Percentiles rank a stretch among this genome's conserved stretches.
phyloP scores from a whole-genome alignment of 35 echinoderm and acorn worm genomes.

The Hemicentrotus pulcherrimus region DNA sequence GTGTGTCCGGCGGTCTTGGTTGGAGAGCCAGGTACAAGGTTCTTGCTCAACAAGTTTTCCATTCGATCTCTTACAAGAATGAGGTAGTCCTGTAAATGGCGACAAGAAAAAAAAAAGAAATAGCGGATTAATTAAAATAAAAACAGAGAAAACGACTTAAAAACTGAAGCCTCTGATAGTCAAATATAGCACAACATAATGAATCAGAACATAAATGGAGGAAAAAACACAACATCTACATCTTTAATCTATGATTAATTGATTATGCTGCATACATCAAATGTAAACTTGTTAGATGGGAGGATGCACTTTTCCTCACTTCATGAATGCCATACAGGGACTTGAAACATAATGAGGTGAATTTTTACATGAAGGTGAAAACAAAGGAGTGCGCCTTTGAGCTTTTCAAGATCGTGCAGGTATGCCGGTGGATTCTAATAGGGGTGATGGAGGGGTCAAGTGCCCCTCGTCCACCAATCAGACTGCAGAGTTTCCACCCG shows the following conservation, averaged over 20 bases:
- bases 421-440: neutral
- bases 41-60: conserved; percentile 22
- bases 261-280: neutral
- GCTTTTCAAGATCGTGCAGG: neutral
- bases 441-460: neutral
- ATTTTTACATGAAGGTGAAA: neutral
- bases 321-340: too few relatives aligned
- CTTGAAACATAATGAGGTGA: neutral
- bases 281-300: neutral
- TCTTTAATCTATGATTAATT: neutral
- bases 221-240: neutral
- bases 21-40: neutral
- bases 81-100: conserved; percentile 13
- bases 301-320: neutral
- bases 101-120: neutral
- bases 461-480: conserved; percentile 1
- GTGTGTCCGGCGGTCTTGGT: neutral
- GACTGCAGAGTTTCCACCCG: neutral
- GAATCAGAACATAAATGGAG: neutral
- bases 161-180: too few relatives aligned
- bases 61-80: conserved; percentile 10
- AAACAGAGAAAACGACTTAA: too few relatives aligned
- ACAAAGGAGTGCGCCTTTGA: conserved; percentile 13
- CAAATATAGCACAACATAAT: too few relatives aligned
- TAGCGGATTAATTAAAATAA: too few relatives aligned